Evolutionary conservation across 2,888 invertebrate species (phyloP), one percentile per base, ranked within the genome.

Genomic region (Onchidella celtica): DNA sequence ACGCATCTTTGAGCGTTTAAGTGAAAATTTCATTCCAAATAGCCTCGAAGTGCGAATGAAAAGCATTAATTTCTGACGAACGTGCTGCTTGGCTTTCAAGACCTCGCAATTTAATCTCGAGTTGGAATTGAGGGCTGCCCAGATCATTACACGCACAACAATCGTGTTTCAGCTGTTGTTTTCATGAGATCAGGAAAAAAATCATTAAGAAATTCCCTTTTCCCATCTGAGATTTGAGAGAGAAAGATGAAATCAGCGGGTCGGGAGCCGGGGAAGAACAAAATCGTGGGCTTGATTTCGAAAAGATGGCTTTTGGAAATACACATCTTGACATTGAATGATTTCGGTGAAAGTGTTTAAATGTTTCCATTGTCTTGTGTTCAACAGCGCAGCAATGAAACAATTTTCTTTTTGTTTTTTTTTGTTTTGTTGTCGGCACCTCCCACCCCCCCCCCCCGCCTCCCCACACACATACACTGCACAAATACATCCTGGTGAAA

Each of bases 41-140:
- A 63, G 57, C 77, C 32, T 36, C 57, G 47, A 68, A 55, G 68
- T 77, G 68, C 27, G 77, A 68, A 55, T 66, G 57, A 32, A 77
- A 77, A 34, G 77, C 66, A 77, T 77, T 63, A 57, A 77, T 77
- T 68, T 57, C 36, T 65, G 24, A 57, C 21, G 63, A 55, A 34
- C 68, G 36, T 1, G 57, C 69, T 17, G 29, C 70, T 34, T 21
- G 59, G 55, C 78, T 78, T 78, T 78, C 78, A 59, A 78, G 59
- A 38, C 69, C 27, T n/a, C 34, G 66, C 59, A 59, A 59, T 38
- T 78, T 70, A n/a, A 59, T 61, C 78, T 59, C 47, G 27, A 24
- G 34, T 70, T 40, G 59, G 66, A 40, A 70, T 61, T 70, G 70
- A 38, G 29, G n/a, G 38, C 40, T 27, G 40, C 32, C 69, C 59